Conservation (phyloP, 2,113 vertebrate species). For the Cinclus mexicanus region DNA sequence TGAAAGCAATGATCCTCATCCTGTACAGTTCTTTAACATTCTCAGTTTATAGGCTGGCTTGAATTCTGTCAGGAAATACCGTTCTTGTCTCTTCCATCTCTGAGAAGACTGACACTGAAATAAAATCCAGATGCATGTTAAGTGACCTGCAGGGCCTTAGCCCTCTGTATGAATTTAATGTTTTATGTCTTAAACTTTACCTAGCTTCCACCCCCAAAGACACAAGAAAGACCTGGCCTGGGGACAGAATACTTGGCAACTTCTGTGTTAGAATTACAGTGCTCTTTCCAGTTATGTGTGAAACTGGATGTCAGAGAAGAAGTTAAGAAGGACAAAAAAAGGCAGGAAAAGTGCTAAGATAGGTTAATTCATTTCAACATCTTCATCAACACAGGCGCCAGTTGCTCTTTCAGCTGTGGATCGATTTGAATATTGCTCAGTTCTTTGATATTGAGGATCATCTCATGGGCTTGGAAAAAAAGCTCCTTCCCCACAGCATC, state of each 20-base stretch:
- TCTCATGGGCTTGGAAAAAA: slow-evolving; percentile 79
- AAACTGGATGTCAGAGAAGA: background rate
- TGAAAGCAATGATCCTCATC: background rate
- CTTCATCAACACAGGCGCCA: slow-evolving; percentile 72
- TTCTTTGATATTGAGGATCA: slow-evolving; percentile 66
- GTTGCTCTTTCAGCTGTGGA: slow-evolving; percentile 55
- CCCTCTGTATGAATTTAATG: background rate
- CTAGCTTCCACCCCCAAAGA: background rate
- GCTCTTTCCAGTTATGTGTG: background rate
- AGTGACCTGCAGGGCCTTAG: background rate
- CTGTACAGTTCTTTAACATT: background rate
- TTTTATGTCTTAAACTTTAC: background rate
- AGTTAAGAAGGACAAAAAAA: background rate
- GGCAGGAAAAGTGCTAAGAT: background rate
- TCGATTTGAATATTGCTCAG: slow-evolving; percentile 65
- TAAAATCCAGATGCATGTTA: background rate
- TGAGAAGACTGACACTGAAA: background rate
- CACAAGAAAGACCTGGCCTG: background rate
- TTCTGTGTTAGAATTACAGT: background rate
- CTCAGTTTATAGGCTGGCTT: background rate
- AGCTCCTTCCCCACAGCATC: slow-evolving; percentile 76
- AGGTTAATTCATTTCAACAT: slow-evolving; percentile 63
- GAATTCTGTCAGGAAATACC: background rate
- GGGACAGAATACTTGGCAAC: background rate
- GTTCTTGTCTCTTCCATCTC: background rate